A percentile compares a stretch with the other conserved stretches of the same genome.
Conservation (phyloP, 1,140 invertebrate species). For the Nasonia longicornis region DNA sequence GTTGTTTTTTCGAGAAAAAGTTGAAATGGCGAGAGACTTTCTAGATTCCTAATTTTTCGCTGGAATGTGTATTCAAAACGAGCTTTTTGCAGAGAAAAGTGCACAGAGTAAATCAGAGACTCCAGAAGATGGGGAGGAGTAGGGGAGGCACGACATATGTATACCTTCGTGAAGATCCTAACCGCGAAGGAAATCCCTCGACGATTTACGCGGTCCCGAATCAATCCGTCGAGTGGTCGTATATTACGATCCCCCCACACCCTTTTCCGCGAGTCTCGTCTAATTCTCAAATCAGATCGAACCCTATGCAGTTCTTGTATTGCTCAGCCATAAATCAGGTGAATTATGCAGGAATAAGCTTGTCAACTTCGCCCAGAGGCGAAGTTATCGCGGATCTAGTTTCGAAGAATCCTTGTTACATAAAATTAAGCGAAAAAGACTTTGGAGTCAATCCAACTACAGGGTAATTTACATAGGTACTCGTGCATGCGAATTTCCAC, state of each 20-base stretch:
- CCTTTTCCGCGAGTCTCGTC: not conserved
- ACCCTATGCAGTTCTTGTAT: not conserved
- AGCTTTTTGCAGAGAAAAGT: not conserved
- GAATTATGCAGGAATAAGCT: no score
- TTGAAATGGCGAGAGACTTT: not conserved
- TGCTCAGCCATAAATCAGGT: no score
- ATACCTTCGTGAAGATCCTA: not conserved
- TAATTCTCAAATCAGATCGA: not conserved
- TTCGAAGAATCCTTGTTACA: not conserved
- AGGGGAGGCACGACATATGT: not conserved
- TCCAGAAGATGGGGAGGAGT: not conserved
- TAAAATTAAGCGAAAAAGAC: not conserved
- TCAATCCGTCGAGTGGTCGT: constrained; percentile 54
- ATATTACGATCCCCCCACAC: constrained; percentile 40
- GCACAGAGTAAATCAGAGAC: not conserved
- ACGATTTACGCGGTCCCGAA: constrained; percentile 47
- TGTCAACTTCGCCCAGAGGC: no score
- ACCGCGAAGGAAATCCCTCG: constrained; percentile 30
- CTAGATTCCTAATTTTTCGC: not conserved
- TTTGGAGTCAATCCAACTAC: not conserved
- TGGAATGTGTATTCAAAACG: not conserved
- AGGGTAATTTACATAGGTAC: not conserved
- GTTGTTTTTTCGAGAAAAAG: not conserved
- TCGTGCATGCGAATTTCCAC: not conserved
- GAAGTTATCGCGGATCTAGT: not conserved